Conservation (phyloP, 2,888 invertebrate species). For the Leucophenga maculata region DNA sequence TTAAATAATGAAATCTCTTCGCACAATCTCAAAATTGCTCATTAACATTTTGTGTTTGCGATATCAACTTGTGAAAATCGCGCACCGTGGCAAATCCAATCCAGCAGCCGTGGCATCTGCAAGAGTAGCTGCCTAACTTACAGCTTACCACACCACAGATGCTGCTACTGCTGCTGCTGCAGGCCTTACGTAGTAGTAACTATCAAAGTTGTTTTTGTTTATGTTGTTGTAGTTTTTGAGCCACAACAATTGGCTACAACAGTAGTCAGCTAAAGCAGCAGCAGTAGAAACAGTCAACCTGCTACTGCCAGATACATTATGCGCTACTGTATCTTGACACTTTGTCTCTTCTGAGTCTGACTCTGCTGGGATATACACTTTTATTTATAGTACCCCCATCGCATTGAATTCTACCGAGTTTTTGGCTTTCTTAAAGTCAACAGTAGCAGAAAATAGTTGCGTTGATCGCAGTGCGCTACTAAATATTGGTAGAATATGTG, state of each 20-base stretch:
- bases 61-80: constrained; percentile 73
- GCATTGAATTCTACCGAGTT: no score
- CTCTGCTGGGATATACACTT: no score
- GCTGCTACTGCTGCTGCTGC: not conserved
- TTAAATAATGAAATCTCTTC: constrained; percentile 71
- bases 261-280: not conserved
- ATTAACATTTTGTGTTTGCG: constrained; percentile 73
- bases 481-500: no score
- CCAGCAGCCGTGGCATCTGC: not conserved
- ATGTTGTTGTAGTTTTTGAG: constrained; percentile 32
- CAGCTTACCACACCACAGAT: constrained; percentile 7
- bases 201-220: constrained; percentile 26
- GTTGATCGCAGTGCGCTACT: no score
- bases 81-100: constrained; percentile 18
- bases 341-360: no score
- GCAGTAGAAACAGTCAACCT: no score
- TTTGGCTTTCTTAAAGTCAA: no score
- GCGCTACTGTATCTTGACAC: no score
- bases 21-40: constrained; percentile 73
- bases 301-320: no score
- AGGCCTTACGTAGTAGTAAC: no score
- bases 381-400: no score
- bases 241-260: not conserved
- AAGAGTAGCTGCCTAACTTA: not conserved
- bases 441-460: no score